Conservation (phyloP, 2,113 vertebrate species). For the Oostethus manadensis region DNA sequence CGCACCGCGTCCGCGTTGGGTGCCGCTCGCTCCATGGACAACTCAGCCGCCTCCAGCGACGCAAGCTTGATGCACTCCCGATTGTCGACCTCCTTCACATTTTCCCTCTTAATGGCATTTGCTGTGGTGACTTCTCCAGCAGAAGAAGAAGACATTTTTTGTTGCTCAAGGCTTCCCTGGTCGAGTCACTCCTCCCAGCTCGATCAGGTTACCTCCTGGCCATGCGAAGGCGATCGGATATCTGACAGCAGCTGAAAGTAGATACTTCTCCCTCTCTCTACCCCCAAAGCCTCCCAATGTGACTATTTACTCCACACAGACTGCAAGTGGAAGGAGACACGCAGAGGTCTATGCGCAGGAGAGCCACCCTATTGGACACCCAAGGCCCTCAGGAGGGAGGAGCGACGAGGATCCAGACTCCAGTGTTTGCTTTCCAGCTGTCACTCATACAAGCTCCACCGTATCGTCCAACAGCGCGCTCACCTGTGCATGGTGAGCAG, state of each 20-base stretch:
- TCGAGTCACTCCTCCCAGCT: conserved; percentile 84
- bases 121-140: conserved; percentile 83
- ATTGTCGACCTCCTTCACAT: conserved; percentile 84
- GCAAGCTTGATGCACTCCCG: conserved; percentile 76
- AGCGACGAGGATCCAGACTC: conserved; percentile 51
- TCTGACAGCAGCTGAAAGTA: conserved; percentile 86
- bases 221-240: conserved; percentile 91
- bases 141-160: conserved; percentile 93
- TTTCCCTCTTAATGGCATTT: conserved; percentile 93
- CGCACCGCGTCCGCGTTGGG: conserved; percentile 78
- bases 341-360: conserved; percentile 64
- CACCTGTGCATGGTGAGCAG: conserved; percentile 71
- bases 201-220: conserved; percentile 95
- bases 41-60: conserved; percentile 76
- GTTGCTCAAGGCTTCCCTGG: conserved; percentile 72
- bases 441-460: conserved; percentile 57
- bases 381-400: conserved; percentile 62
- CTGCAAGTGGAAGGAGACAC: conserved; percentile 67
- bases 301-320: conserved; percentile 74
- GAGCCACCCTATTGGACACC: conserved; percentile 68
- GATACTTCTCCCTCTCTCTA: conserved; percentile 72
- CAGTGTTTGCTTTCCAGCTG: conserved; percentile 62
- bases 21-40: conserved; percentile 83
- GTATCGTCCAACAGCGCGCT: conserved; percentile 39
- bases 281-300: conserved; percentile 58